Evolutionary conservation across 2,888 invertebrate species (phyloP).

Genomic region (Eristalinus sepulchralis): DNA sequence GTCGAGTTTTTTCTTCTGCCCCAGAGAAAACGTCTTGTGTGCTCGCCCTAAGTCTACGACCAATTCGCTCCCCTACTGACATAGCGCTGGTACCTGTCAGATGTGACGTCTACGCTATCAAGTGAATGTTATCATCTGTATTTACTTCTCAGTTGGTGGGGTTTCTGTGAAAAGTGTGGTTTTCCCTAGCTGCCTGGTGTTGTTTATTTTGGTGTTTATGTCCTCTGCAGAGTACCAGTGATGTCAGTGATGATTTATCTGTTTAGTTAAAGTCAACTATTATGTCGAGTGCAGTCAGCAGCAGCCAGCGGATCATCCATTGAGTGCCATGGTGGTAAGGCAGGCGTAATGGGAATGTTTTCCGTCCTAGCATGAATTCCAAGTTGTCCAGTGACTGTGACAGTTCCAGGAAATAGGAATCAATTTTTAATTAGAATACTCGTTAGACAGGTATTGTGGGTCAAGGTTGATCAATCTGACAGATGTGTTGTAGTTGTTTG

Average conservation of each 20-base stretch:
- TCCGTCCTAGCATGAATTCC: neutral
- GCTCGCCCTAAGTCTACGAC: neutral
- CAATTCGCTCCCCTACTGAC: neutral
- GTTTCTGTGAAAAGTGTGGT: neutral
- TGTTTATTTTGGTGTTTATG: neutral
- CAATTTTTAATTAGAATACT: neutral
- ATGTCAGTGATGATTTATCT: neutral
- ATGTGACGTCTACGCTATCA: neutral
- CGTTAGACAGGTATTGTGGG: neutral
- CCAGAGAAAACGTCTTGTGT: neutral
- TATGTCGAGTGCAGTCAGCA: neutral
- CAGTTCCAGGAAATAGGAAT: neutral
- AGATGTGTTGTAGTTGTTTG: neutral
- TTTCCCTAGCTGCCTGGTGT: neutral
- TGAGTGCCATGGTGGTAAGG: neutral
- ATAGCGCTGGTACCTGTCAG: neutral
- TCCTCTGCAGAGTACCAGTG: neutral
- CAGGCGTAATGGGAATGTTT: neutral
- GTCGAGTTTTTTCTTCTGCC: neutral
- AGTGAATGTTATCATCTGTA: neutral
- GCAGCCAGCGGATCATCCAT: neutral
- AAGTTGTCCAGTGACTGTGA: neutral
- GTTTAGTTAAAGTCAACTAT: neutral
- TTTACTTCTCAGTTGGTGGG: neutral
- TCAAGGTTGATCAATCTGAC: neutral